Evolutionary conservation across 2,797 vertebrate species (phyloP), one percentile per base, ranked within the genome.

Genomic region (Ctenopoma kingsleyae): DNA sequence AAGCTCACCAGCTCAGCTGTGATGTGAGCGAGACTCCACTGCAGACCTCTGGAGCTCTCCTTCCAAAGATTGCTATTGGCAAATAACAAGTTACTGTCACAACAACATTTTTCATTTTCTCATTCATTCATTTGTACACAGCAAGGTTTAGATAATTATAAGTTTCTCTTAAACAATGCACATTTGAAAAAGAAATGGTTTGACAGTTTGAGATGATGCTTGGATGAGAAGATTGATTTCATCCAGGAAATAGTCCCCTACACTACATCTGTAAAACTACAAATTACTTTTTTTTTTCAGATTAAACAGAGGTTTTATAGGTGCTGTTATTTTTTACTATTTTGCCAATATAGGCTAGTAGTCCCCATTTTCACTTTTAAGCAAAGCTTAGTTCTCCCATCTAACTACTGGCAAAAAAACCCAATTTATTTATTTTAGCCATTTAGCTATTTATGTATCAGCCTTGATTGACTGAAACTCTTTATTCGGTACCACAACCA

Each of bases 1-100:
- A 98, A 98, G 53, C 95, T 95, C 64, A 95, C 93, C 84, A 98
- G 93, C 66, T 97, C 96, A 0, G 96, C 93, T 1, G 96, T 97
- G 80, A 98, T 91, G 75, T 98, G 96, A 71, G 95, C 95, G 1
- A 96, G 89, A 67, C 96, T 96, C 92, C 93, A 90, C 76, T 95
- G 93, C 76, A 97, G 93, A 0, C 96, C 96, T 78, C 97, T 91
- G 67, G 96, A 96, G 67, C 94, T 95, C 91, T 97, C 96, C 72
- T 95, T 95, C 96, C 96, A 96, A 69, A 97, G 87, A 38, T 94
- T 95, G 83, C 96, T 97, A 74, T 9, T 15, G 32, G 77, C 35
- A 80, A 19, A 70, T 11, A 47, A 78, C 23, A 60, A 4, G 25
- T 7, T n/a, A 22, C 19, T 23, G 13, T 52, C 50, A 74, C 4